Evolutionary conservation across 1,140 invertebrate species (phyloP).

Genomic region (Drosophila serrata): DNA sequence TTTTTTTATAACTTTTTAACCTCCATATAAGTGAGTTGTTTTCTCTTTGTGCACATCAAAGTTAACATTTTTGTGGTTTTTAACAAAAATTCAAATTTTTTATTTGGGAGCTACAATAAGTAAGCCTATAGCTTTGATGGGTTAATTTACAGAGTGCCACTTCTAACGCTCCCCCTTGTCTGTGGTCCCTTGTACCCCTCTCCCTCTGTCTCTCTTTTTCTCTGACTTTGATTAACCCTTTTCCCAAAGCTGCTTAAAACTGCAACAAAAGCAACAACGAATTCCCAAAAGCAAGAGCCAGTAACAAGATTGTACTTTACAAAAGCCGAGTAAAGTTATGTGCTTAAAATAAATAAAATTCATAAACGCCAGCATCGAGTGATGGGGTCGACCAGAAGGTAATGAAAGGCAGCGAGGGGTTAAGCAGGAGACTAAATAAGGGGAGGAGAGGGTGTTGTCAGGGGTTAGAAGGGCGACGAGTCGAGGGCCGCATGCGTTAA

Average conservation of each 20-base stretch:
- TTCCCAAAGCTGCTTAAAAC: constrained; percentile 72
- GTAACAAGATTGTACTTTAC: constrained; percentile 50
- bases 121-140: constrained; percentile 22
- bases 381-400: constrained; percentile 25
- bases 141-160: constrained; percentile 47
- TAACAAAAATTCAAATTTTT: constrained; percentile 20
- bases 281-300: constrained; percentile 55
- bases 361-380: constrained; percentile 62
- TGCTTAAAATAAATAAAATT: constrained; percentile 77
- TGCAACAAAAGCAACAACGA: constrained; percentile 56
- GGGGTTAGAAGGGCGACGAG: constrained; percentile 37
- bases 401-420: background rate
- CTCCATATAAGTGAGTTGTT: too few species aligned
- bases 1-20: too few species aligned
- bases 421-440: background rate
- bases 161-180: background rate
- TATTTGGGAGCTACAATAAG: constrained; percentile 12
- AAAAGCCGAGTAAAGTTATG: constrained; percentile 63
- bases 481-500: constrained; percentile 68
- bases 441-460: background rate
- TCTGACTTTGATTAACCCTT: constrained; percentile 71
- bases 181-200: background rate
- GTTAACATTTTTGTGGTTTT: constrained; percentile 11
- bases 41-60: background rate
- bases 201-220: background rate